Evolutionary conservation across 2,888 invertebrate genomes (phyloP).

Genomic region (Euplexia lucipara): DNA sequence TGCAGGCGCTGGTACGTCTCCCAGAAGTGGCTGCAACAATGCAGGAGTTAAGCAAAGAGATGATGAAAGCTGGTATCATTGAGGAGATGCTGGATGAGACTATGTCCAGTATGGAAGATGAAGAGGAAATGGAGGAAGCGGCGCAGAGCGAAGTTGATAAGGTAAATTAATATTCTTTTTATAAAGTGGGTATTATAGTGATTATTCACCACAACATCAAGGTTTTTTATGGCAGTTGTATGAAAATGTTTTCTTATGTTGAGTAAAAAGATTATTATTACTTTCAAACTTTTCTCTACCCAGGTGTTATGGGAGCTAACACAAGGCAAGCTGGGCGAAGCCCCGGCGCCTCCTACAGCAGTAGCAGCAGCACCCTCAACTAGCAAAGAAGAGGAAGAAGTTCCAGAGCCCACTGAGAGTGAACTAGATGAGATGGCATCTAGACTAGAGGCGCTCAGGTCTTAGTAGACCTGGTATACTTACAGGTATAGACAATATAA

Average conservation of each 20-base stretch:
- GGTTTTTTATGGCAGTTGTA: too few species aligned
- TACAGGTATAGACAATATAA: too few species aligned
- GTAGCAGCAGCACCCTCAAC: constrained; percentile 90
- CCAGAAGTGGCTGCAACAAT: constrained; percentile 99
- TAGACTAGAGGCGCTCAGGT: constrained; percentile 96
- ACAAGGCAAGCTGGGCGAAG: constrained; percentile 97
- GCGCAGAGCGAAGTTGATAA: constrained; percentile 98
- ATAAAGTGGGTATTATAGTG: background rate
- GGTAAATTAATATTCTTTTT: constrained; percentile 81
- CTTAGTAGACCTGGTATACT: constrained; percentile 88
- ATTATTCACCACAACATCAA: too few species aligned
- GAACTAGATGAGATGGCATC: constrained; percentile 98
- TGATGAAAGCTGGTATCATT: constrained; percentile 99
- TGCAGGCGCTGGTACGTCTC: constrained; percentile 97
- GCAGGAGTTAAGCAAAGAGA: constrained; percentile 99
- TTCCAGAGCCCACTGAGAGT: constrained; percentile 93
- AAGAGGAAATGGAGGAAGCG: constrained; percentile 98
- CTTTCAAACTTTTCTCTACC: too few species aligned
- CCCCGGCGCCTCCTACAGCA: constrained; percentile 94
- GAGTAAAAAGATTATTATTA: too few species aligned
- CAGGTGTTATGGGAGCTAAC: constrained; percentile 97
- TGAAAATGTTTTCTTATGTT: too few species aligned
- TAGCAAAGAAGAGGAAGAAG: constrained; percentile 87
- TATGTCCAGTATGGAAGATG: constrained; percentile 97
- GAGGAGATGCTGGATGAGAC: constrained; percentile 99